Conservation (phyloP, 2,113 vertebrate species). For the Gopherus flavomarginatus region DNA sequence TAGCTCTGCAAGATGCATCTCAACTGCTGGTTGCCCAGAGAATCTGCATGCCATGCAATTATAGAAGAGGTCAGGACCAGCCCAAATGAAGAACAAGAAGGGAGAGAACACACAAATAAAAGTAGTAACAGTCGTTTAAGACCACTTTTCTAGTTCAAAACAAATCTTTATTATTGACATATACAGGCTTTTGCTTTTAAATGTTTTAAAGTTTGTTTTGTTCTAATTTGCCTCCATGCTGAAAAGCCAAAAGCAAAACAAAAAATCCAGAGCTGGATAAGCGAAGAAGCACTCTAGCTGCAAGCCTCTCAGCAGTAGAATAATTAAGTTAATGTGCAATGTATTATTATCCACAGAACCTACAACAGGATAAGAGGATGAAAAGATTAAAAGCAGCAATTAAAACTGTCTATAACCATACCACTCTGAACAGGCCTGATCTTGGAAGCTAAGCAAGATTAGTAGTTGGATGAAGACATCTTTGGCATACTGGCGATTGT, state of each 20-base stretch:
- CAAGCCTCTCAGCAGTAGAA: background rate
- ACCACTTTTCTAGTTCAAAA: accelerated
- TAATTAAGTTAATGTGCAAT: background rate
- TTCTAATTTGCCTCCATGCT: accelerated
- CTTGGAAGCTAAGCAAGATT: accelerated
- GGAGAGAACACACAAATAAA: background rate
- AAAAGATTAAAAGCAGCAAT: background rate
- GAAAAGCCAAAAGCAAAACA: background rate
- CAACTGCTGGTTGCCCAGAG: background rate
- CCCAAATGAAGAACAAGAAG: background rate
- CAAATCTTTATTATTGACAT: background rate
- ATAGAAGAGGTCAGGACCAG: accelerated
- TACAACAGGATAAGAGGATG: accelerated
- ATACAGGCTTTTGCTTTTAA: background rate
- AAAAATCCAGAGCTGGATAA: background rate
- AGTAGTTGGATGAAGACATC: background rate
- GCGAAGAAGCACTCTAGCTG: background rate
- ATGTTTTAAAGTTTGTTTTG: accelerated
- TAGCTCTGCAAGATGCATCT: background rate
- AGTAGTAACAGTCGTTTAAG: background rate
- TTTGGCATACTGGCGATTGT: accelerated
- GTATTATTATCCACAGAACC: background rate
- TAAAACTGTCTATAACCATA: background rate
- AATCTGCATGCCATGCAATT: background rate
- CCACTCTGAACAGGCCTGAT: background rate